These are phyloP conservation scores for Yponomeuta malinellus DNA, from an alignment of 2,888 invertebrate species.

Conservation along the genomic window DNA sequence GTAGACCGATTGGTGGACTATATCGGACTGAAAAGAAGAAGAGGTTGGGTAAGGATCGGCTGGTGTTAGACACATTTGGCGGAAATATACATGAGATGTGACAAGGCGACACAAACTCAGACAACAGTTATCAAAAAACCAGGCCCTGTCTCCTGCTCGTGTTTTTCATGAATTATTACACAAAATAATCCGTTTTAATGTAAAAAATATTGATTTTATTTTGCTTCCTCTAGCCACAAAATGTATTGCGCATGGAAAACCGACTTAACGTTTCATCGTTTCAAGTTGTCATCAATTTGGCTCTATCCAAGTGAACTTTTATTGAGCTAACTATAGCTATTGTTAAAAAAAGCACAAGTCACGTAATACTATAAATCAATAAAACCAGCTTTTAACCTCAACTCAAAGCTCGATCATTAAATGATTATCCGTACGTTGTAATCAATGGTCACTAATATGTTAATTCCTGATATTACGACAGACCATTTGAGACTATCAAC, in stretches of 20 bases:
- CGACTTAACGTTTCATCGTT: too few relatives aligned
- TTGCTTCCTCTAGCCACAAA: too few relatives aligned
- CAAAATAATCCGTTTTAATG: too few relatives aligned
- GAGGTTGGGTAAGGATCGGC: neutral
- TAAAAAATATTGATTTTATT: too few relatives aligned
- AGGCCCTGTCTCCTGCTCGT: too few relatives aligned
- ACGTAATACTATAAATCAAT: conserved; percentile 66
- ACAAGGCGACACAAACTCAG: too few relatives aligned
- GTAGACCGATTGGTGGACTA: conserved; percentile 99
- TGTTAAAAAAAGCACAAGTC: conserved; percentile 56
- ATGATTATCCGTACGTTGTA: conserved; percentile 53
- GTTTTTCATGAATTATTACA: too few relatives aligned
- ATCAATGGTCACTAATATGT: conserved; percentile 63
- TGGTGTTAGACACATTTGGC: neutral
- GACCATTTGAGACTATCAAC: conserved; percentile 36
- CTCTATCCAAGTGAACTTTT: neutral
- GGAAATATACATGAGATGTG: neutral
- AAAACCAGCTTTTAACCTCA: conserved; percentile 57
- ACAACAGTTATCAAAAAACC: too few relatives aligned
- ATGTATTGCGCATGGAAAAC: too few relatives aligned
- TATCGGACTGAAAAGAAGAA: conserved; percentile 90
- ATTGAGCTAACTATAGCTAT: too few relatives aligned
- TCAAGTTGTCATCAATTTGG: too few relatives aligned
- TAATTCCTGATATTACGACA: conserved; percentile 38
- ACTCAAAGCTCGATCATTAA: conserved; percentile 62